These are phyloP conservation scores for Bettongia penicillata DNA, from an alignment of 2,113 vertebrate species.

Conservation along the genomic window DNA sequence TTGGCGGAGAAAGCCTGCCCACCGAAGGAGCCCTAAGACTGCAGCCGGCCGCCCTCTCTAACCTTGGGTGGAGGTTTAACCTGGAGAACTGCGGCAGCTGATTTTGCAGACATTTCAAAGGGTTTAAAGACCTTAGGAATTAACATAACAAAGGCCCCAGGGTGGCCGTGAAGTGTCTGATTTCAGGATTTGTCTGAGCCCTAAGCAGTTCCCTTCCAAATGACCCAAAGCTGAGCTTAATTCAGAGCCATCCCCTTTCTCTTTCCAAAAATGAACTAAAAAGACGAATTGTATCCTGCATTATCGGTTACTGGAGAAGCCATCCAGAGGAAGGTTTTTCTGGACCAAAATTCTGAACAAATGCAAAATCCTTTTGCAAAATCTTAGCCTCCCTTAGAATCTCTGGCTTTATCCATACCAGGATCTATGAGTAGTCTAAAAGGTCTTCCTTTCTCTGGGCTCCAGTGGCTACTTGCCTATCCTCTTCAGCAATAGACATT, in stretches of 20 bases:
- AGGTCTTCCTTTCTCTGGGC: background rate
- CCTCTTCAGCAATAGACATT: background rate
- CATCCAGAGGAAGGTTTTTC: background rate
- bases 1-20: background rate
- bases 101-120: background rate
- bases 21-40: background rate
- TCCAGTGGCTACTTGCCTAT: background rate
- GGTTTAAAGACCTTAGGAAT: background rate
- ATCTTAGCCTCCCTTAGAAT: background rate
- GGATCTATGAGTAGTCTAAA: background rate
- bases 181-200: background rate
- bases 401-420: background rate
- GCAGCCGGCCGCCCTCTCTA: background rate
- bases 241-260: background rate
- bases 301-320: background rate
- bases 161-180: background rate
- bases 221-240: background rate
- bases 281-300: background rate
- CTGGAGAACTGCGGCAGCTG: background rate
- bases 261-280: background rate
- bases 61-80: background rate
- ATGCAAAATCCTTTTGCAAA: background rate
- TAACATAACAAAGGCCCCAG: background rate
- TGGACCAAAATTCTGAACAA: background rate
- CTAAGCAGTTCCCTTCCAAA: background rate